Base-by-base conservation (phyloP, 2,888 invertebrate species). In the Zele albiditarsus region DNA sequence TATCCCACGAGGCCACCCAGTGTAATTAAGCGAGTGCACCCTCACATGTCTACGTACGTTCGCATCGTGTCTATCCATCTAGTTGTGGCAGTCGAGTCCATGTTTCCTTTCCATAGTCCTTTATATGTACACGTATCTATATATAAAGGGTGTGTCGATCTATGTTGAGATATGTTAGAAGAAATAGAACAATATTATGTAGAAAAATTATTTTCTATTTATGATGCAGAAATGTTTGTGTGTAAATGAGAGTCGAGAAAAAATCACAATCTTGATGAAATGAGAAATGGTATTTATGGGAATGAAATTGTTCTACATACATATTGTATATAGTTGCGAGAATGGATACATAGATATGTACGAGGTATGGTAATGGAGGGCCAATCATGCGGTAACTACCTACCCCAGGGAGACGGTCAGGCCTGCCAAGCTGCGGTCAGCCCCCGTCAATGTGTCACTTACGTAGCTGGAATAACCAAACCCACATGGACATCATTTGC, bases 21-120 rank as follows among this genome's bases (percentile, higher is more conserved):
- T 89, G 89, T 89, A 89, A 89, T 89, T 89, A 89, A 89, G 89
- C 89, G 88, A 89, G 88, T 89, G 88, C 89, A 88, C 87, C 85
- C 88, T 84, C 87, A 88, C 88, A 87, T 86, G 88, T 87, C 86
- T 86, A 87, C 85, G 85, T 88, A 88, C 84, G 85, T 82, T 86
- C 86, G 81, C 87, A 83, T 84, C 84, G 83, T 83, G 82, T 86
- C 86, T 86, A 88, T 88, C 86, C 85, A 84, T 87, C 87, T 87
- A 84, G 81, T 81, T 83, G 82, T 85, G 82, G 82, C 84, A 83
- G 83, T 80, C 80, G 82, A 81, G 82, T 83, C 80, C 80, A 80
- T 53, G 53, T 80, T 73, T 81, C 81, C 60, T 60, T 60, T n/a
- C 25, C 20, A 60, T 14, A 14, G 79, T 81, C 79, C 75, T 67